A percentile compares a stretch with the other conserved stretches of the same genome.
phyloP scores from a whole-genome alignment of 2,888 invertebrate genomes.

The Bugulina stolonifera region DNA sequence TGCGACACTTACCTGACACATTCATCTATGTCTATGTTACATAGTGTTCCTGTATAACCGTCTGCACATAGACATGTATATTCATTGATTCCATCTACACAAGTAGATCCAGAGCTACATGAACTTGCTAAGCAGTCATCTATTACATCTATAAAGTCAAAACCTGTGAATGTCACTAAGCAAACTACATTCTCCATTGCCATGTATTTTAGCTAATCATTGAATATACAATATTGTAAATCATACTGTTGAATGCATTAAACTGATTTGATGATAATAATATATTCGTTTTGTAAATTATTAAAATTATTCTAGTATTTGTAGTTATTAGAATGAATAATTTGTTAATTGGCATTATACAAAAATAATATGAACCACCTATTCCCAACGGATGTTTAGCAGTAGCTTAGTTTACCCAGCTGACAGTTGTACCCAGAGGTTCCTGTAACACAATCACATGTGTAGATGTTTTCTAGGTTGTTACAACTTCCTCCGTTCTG shows the following conservation, averaged over 20 bases:
- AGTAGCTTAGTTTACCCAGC: neutral
- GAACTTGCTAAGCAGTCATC: slow-evolving; percentile 19
- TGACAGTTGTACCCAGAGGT: slow-evolving; percentile 13
- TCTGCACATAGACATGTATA: slow-evolving; percentile 15
- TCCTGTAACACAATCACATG: neutral
- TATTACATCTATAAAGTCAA: neutral
- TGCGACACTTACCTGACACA: neutral
- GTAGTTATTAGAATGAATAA: no score
- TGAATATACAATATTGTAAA: no score
- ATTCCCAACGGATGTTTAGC: no score
- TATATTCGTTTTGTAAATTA: no score
- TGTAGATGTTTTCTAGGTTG: slow-evolving; percentile 20
- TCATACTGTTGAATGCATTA: no score
- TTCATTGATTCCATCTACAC: slow-evolving; percentile 17
- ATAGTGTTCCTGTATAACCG: slow-evolving; percentile 6
- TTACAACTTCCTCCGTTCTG: slow-evolving; percentile 15
- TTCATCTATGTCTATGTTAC: slow-evolving; percentile 21
- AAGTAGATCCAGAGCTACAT: neutral
- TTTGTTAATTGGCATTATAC: no score
- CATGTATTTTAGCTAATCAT: no score
- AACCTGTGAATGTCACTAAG: no score
- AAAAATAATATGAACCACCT: no score
- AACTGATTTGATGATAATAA: no score
- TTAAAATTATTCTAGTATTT: no score
- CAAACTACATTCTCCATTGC: no score